phyloP scores from a whole-genome alignment of 2,797 vertebrate species.

The Spatula versicolor region DNA sequence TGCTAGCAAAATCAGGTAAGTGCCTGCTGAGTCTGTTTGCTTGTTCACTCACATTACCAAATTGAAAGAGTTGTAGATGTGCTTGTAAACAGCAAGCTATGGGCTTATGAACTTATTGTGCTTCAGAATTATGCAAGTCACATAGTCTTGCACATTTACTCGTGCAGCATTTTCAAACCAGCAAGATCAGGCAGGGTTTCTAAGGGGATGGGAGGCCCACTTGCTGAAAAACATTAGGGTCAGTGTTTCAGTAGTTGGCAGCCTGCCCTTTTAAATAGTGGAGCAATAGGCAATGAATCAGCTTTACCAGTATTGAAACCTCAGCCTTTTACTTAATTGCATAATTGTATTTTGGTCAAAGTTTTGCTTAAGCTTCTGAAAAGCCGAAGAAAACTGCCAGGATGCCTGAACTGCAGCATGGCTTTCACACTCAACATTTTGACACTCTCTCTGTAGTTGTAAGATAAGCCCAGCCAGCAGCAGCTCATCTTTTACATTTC shows the following conservation, averaged over 20 bases:
- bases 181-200: neutral
- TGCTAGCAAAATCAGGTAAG: neutral
- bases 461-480: neutral
- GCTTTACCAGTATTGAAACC: neutral
- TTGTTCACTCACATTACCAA: neutral
- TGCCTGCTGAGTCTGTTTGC: neutral
- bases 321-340: neutral
- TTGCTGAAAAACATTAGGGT: neutral
- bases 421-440: neutral
- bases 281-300: neutral
- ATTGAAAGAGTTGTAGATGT: neutral
- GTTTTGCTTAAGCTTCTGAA: neutral
- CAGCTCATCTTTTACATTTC: neutral
- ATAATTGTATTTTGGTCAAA: neutral
- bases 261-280: neutral
- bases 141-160: neutral
- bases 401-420: neutral
- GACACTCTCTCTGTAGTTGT: neutral
- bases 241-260: neutral
- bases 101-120: neutral
- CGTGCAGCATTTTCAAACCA: neutral
- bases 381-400: neutral
- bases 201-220: neutral
- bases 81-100: slow-evolving; percentile 39
- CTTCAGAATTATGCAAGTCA: neutral